phyloP scores from a whole-genome alignment of 2,888 invertebrate genomes.

The Minunthozetes semirufus region DNA sequence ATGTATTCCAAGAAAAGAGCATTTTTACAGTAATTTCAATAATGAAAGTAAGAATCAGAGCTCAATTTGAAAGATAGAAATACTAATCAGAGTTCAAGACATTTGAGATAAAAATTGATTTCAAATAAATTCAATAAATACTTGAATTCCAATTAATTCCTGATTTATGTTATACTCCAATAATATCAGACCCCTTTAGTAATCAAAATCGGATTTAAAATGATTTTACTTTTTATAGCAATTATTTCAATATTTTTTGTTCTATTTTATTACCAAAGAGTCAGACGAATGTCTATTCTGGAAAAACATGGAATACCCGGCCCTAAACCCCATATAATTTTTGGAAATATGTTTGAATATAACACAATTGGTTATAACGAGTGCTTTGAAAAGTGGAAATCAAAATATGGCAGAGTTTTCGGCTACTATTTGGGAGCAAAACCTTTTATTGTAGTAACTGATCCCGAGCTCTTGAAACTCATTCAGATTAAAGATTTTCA shows the following conservation, averaged over 20 bases:
- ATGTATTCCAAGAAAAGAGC: too few species aligned
- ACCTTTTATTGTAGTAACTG: conserved; percentile 37
- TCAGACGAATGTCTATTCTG: conserved; percentile 3
- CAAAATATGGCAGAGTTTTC: conserved; percentile 39
- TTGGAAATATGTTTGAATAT: conserved; percentile 38
- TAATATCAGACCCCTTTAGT: too few species aligned
- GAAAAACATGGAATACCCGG: conserved; percentile 37
- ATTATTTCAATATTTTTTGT: not conserved
- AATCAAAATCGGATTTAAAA: not conserved
- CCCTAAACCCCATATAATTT: conserved; percentile 38
- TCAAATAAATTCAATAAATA: too few species aligned
- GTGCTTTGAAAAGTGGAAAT: conserved; percentile 39
- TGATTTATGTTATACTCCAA: too few species aligned
- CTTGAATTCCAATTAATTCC: too few species aligned
- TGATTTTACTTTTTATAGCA: not conserved
- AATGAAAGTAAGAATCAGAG: too few species aligned
- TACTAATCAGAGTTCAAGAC: too few species aligned
- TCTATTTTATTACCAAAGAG: not conserved
- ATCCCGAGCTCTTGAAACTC: conserved; percentile 37
- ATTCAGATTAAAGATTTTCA: conserved; percentile 40
- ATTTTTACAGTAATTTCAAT: too few species aligned
- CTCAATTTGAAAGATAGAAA: too few species aligned
- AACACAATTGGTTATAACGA: conserved; percentile 33
- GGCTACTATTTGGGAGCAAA: conserved; percentile 38
- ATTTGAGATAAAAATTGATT: too few species aligned